A percentile compares a stretch with the other conserved stretches of the same genome.
Evolutionary conservation across 2,797 vertebrate genomes (phyloP).

Genomic region (Nannoperca obscura): DNA sequence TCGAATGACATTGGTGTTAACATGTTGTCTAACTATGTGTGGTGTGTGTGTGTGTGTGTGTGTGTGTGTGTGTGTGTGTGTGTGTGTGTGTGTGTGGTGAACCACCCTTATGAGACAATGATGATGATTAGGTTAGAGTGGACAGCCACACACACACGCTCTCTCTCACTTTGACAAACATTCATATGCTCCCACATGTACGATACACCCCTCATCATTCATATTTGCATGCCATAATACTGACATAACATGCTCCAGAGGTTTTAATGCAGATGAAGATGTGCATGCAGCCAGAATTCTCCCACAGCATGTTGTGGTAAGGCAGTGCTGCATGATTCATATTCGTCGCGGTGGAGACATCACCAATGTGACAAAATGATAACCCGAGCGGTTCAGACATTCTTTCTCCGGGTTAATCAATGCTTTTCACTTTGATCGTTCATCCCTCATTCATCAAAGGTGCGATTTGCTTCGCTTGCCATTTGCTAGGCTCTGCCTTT

Average conservation of each 20-base stretch:
- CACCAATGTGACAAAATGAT: background rate
- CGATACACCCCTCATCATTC: conserved; percentile 1
- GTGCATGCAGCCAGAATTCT: background rate
- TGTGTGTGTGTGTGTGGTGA: background rate
- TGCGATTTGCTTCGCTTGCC: background rate
- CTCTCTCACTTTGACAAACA: background rate
- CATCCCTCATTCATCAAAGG: conserved; percentile 6
- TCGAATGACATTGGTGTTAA: conserved; percentile 34
- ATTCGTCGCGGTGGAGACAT: background rate
- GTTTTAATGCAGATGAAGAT: conserved; percentile 4
- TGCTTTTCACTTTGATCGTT: background rate
- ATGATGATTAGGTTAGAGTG: conserved; percentile 37
- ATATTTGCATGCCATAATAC: background rate
- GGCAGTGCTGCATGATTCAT: background rate
- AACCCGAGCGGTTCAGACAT: background rate
- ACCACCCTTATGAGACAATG: conserved; percentile 16
- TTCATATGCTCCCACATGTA: background rate
- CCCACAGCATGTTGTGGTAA: background rate
- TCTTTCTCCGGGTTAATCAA: background rate
- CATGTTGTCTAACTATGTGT: conserved; percentile 35
- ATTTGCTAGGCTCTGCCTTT: background rate
- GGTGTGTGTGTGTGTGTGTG: background rate
- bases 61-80: background rate
- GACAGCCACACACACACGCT: background rate
- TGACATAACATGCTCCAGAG: conserved; percentile 2